Percentiles rank a stretch among this genome's conserved stretches.
Evolutionary conservation across 2,113 vertebrate species (phyloP).

Genomic region (Coturnix japonica): DNA sequence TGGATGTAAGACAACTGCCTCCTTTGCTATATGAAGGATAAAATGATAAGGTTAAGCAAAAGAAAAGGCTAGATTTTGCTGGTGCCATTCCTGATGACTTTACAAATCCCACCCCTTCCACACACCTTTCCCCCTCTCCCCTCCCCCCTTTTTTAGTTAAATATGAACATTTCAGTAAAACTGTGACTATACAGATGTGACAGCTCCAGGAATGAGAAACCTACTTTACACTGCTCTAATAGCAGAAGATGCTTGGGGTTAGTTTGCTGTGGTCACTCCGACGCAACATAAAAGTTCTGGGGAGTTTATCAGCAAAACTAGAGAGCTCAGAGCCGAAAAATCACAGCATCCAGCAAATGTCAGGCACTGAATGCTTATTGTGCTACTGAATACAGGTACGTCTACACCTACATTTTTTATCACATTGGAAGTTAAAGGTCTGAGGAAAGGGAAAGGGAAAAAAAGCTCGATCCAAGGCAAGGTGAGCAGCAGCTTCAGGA

Average conservation of each 20-base stretch:
- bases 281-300: neutral
- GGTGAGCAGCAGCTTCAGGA: neutral
- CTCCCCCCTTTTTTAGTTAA: too few species aligned
- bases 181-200: neutral
- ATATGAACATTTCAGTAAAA: neutral
- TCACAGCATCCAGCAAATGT: neutral
- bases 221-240: neutral
- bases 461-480: neutral
- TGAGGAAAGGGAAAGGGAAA: neutral
- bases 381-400: neutral
- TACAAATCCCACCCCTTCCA: neutral
- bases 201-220: neutral
- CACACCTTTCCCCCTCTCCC: too few species aligned
- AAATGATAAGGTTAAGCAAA: neutral
- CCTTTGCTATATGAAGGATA: neutral
- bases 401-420: neutral
- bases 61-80: constrained; percentile 7
- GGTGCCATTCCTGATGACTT: neutral
- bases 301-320: neutral
- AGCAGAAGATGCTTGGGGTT: neutral
- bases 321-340: neutral
- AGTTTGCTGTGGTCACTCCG: neutral
- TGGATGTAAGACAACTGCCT: neutral
- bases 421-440: neutral
- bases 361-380: neutral